These are phyloP conservation scores for Brachypteracias leptosomus DNA, from an alignment of 2,113 vertebrate genomes.

Conservation along the genomic window DNA sequence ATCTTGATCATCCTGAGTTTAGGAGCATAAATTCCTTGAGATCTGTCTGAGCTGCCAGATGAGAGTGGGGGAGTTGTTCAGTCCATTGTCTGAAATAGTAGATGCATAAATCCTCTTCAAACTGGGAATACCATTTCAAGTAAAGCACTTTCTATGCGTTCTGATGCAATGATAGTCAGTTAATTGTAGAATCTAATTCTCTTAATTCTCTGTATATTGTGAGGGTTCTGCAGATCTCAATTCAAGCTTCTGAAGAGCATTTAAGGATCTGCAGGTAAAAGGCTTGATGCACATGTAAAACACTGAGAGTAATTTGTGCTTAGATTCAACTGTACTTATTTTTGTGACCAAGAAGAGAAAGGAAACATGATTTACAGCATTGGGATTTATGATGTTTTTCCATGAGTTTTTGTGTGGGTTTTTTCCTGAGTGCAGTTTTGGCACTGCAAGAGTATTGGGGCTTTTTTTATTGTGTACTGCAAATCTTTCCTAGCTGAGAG, in stretches of 20 bases:
- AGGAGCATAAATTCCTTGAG: not conserved
- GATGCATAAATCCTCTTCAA: not conserved
- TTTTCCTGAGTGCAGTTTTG: not conserved
- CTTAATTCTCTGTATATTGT: not conserved
- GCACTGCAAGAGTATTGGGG: not conserved
- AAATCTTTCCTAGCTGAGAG: not conserved
- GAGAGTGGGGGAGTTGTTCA: not conserved
- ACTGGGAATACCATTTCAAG: not conserved
- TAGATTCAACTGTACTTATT: not conserved
- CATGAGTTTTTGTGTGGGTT: not conserved
- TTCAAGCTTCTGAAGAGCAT: not conserved
- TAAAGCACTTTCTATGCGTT: not conserved
- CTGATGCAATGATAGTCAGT: not conserved
- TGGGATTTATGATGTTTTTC: not conserved
- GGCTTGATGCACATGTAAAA: not conserved
- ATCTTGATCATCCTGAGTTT: not conserved
- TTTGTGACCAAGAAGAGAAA: not conserved
- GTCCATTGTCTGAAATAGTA: not conserved
- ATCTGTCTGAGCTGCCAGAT: not conserved
- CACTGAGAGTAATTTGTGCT: not conserved
- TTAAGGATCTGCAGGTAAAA: not conserved
- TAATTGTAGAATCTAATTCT: not conserved
- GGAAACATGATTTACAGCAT: not conserved
- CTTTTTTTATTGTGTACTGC: not conserved
- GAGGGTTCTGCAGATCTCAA: not conserved